Evolutionary conservation across 2,888 invertebrate species (phyloP), one percentile per base, ranked within the genome.

Genomic region (Pomacea canaliculata): DNA sequence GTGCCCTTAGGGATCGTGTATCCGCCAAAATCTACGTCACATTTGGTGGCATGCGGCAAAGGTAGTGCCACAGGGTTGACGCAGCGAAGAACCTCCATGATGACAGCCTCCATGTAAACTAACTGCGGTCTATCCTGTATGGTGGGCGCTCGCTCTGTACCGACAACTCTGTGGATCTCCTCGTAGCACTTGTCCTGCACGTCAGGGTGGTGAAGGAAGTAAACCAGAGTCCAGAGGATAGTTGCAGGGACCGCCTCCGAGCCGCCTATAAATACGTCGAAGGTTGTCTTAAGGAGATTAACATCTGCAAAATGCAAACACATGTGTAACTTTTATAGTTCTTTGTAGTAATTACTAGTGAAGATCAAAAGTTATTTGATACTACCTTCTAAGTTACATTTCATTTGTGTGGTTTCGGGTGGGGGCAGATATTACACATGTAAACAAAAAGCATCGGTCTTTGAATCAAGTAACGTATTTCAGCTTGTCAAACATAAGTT

Each of bases 201-300:
- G 19, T 95, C 93, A 65, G 94, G 94, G 87, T 96, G 94, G 69
- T 94, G 93, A 13, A 95, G 96, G 87, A 97, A 93, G 85, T 96
- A 92, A 80, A 95, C 95, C 7, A 97, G 92, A 78, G 95, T 94
- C 92, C 96, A 97, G 87, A 95, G 95, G 80, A 96, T 94, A 1
- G 95, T 96, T 23, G 96, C 95, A 19, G 95, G 94, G 0, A 95
- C 95, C 4, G 95, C 95, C 85, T 95, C 95, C 87, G 83, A 81
- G 19, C 85, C 86, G 13, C 85, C 86, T 12, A 81, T 68, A 72
- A 85, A 81, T 5, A 86, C 76, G 66, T 86, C 86, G 12, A 66
- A 65, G n/a, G 80, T 63, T 0, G 73, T 18, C 1, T 62, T 70
- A 48, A 75, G 62, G 7, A 84, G 62, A 13, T 80, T 71, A 12